Base-by-base conservation (phyloP, 2,113 vertebrate genomes). In the Semicossyphus pulcher region DNA sequence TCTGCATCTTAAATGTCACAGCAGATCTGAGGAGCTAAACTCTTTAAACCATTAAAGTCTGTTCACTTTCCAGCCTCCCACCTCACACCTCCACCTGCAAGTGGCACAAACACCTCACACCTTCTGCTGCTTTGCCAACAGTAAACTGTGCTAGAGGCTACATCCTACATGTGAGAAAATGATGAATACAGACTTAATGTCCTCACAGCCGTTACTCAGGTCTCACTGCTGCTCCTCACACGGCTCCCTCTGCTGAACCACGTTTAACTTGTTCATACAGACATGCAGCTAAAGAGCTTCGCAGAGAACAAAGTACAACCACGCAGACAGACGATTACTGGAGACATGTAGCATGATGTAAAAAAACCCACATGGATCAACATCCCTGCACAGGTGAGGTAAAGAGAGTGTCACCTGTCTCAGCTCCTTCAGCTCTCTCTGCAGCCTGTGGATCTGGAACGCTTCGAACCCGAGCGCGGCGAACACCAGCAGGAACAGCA, bases 401-500 rank as follows among this genome's bases (percentile, higher is more conserved):
- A n/a, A n/a, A n/a, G n/a, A n/a, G n/a, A n/a, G n/a, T n/a, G 12
- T 89, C 72, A 91, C 88, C 88, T 85, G 12, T 39, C 0, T 64
- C 16, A 78, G 14, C 1, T 53, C 15, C 29, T 4, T 67, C 60
- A 92, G 31, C 6, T 86, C 45, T n/a, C 4, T 45, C 60, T 90
- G 76, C 57, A 92, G 16, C 2, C 72, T 68, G 23, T 78, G 1
- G 20, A 91, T 88, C 81, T 89, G 74, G 62, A 72, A 78, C 21
- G 80, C 81, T 65, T 81, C 83, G 2, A 89, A 65, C 2, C 87
- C 91, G 48, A 92, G 68, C 3, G 81, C 66, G 4, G 53, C 76
- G 60, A 92, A 91, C 73, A 88, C 78, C 0, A 91, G 78, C 65
- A 91, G 62, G 54, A 92, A 90, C 14, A 92, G 76, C 60, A 90